These are phyloP conservation scores for Spodoptera littoralis DNA, from an alignment of 2,888 invertebrate genomes.

Conservation along the genomic window DNA sequence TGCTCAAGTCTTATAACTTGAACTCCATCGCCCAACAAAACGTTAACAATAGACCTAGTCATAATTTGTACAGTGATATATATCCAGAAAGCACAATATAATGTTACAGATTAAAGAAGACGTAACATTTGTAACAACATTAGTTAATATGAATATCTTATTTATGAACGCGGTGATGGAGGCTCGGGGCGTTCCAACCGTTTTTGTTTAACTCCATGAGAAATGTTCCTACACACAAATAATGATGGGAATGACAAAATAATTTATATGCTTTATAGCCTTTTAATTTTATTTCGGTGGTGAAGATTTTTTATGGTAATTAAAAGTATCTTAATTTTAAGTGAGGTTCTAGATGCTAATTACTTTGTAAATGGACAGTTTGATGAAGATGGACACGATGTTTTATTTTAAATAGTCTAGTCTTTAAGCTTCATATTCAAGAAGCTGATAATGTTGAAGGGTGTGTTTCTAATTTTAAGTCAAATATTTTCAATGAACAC, in stretches of 20 bases:
- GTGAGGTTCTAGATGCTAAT: neutral
- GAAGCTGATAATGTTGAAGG: no score
- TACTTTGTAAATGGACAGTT: neutral
- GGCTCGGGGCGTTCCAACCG: constrained; percentile 46
- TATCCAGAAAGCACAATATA: constrained; percentile 81
- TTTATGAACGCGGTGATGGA: constrained; percentile 55
- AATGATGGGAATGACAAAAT: constrained; percentile 53
- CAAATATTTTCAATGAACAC: neutral
- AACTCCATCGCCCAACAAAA: constrained; percentile 63
- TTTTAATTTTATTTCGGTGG: constrained; percentile 36
- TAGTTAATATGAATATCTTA: constrained; percentile 80
- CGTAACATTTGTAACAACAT: constrained; percentile 81
- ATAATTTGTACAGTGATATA: constrained; percentile 85
- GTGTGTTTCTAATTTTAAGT: neutral
- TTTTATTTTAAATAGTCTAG: no score
- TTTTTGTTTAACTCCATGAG: constrained; percentile 48
- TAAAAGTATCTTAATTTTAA: constrained; percentile 6
- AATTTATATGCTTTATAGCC: constrained; percentile 48
- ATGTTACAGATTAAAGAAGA: constrained; percentile 79
- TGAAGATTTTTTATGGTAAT: constrained; percentile 14
- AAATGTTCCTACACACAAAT: constrained; percentile 48
- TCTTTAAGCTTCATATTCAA: no score
- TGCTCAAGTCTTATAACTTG: constrained; percentile 47
- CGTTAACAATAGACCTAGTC: constrained; percentile 79
- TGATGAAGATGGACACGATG: neutral